Conservation (phyloP, 2,113 vertebrate species). For the Calyptomena viridis region DNA sequence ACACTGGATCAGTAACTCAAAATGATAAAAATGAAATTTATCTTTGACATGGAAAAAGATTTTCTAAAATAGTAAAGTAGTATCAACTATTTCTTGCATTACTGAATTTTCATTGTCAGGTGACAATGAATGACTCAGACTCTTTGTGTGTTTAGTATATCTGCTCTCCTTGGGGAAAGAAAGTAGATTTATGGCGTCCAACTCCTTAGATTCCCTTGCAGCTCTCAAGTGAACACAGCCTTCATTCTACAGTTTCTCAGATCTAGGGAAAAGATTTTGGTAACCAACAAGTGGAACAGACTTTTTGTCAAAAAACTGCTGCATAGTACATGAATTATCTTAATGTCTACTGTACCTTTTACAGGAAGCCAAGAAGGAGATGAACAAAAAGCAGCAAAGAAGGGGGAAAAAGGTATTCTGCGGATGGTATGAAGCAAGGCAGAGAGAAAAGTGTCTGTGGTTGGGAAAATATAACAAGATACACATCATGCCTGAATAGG, state of each 20-base stretch:
- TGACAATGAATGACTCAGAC: neutral
- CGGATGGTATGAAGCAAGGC: neutral
- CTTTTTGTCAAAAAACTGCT: neutral
- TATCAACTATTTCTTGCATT: neutral
- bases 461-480: neutral
- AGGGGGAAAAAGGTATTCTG: neutral
- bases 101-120: neutral
- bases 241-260: neutral
- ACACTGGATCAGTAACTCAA: neutral
- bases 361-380: neutral
- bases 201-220: accelerated
- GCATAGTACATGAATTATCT: neutral
- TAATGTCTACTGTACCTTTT: neutral
- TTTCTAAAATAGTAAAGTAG: neutral
- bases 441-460: neutral
- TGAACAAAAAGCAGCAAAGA: neutral
- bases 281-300: neutral
- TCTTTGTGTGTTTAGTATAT: neutral
- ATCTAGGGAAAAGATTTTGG: neutral
- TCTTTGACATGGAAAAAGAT: neutral
- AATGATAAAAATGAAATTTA: neutral
- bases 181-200: neutral
- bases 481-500: neutral
- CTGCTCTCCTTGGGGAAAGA: neutral
- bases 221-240: neutral